Conservation (phyloP, 2,113 vertebrate species). For the Dolichallabes microphthalmus region DNA sequence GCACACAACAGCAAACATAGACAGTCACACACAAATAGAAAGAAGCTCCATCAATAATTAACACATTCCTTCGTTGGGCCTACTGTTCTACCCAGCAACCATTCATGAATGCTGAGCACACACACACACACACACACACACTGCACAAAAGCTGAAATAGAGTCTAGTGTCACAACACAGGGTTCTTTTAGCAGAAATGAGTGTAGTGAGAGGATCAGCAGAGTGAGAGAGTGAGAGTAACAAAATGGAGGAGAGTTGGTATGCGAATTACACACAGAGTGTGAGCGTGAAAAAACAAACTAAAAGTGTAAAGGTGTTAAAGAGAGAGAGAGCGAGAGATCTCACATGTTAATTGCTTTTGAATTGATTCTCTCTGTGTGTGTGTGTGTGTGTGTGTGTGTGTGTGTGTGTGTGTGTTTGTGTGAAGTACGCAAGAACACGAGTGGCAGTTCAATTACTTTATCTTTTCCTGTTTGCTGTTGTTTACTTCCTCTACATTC, state of each 20-base stretch:
- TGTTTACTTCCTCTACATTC: constrained; percentile 55
- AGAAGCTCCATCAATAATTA: constrained; percentile 76
- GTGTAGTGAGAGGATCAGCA: constrained; percentile 3
- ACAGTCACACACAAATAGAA: constrained; percentile 40
- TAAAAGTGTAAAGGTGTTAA: constrained; percentile 18
- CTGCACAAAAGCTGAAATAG: constrained; percentile 36
- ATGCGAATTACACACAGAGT: constrained; percentile 36
- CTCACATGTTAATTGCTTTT: constrained; percentile 70
- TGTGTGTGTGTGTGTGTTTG: constrained; percentile 49
- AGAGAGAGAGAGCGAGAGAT: constrained; percentile 45
- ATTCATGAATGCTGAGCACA: constrained; percentile 64
- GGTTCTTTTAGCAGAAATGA: constrained; percentile 22
- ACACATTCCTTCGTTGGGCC: constrained; percentile 72
- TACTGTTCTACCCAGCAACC: constrained; percentile 76
- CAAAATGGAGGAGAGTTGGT: constrained; percentile 24
- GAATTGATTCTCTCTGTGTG: constrained; percentile 46
- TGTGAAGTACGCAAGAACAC: constrained; percentile 43
- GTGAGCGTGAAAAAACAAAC: constrained; percentile 43
- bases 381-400: constrained; percentile 44
- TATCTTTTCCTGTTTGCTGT: constrained; percentile 62
- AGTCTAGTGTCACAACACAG: constrained; percentile 42
- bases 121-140: constrained; percentile 34
- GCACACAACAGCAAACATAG: constrained; percentile 30
- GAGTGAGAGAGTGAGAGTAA: constrained; percentile 13
- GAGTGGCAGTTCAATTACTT: constrained; percentile 48